Conservation (phyloP, 2,888 invertebrate genomes). For the Neoscelio sp. region DNA sequence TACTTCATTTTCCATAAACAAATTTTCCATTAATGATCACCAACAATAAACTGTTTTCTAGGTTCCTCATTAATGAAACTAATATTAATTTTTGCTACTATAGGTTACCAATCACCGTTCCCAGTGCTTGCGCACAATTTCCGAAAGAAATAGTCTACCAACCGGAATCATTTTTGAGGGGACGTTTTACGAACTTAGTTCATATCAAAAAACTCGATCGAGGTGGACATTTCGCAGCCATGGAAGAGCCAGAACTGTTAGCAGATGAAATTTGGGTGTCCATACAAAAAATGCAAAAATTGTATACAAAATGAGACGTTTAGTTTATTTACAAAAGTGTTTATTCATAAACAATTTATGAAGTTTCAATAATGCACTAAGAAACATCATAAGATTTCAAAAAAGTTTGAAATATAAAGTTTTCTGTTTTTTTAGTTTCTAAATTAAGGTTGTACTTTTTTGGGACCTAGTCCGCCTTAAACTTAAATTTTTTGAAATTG, state of each 20-base stretch:
- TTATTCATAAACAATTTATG: slow-evolving; percentile 17
- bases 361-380: not conserved
- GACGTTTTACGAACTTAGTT: slow-evolving; percentile 78
- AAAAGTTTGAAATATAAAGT: no score
- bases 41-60: no score
- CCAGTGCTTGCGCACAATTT: slow-evolving; percentile 79
- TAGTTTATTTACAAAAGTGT: not conserved
- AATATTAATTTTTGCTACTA: not conserved
- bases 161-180: slow-evolving; percentile 72
- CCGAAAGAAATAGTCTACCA: slow-evolving; percentile 76
- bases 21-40: no score
- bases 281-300: slow-evolving; percentile 65
- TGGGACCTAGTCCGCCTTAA: no score
- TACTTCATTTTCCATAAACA: no score
- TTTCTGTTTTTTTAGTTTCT: no score
- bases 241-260: slow-evolving; percentile 78
- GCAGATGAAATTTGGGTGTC: slow-evolving; percentile 77
- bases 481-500: no score
- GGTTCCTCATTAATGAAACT: not conserved
- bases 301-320: slow-evolving; percentile 8
- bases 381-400: no score
- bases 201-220: slow-evolving; percentile 74
- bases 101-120: slow-evolving; percentile 72
- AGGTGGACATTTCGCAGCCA: slow-evolving; percentile 81
- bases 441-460: no score